Evolutionary conservation across 2,113 vertebrate species (phyloP).

Genomic region (Gadus chalcogrammus): DNA sequence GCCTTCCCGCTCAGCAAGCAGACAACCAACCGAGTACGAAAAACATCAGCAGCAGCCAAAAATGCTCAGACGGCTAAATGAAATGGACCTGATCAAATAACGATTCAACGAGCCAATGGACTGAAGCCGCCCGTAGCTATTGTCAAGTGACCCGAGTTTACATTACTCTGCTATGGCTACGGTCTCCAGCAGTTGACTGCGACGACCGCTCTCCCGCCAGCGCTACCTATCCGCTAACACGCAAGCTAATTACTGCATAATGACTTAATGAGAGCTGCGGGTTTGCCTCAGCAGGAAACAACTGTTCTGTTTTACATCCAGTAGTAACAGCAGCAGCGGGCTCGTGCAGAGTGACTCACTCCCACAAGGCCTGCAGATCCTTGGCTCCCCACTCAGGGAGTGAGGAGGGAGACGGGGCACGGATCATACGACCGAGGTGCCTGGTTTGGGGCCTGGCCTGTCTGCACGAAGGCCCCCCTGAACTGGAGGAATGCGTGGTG

Average conservation of each 20-base stretch:
- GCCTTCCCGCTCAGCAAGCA: no score
- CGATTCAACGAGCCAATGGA: slow-evolving; percentile 20
- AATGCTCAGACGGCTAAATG: no score
- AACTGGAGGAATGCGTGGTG: no score
- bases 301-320: slow-evolving; percentile 67
- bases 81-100: slow-evolving; percentile 37
- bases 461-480: no score
- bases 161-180: slow-evolving; percentile 13
- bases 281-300: slow-evolving; percentile 68
- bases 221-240: slow-evolving; percentile 58
- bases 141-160: slow-evolving; percentile 26
- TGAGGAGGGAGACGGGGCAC: slow-evolving; percentile 1
- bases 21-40: slow-evolving; percentile 13
- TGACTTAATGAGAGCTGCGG: slow-evolving; percentile 65
- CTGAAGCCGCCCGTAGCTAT: not conserved
- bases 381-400: slow-evolving; percentile 30
- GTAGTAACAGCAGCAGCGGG: slow-evolving; percentile 52
- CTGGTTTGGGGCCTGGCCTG: no score
- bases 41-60: not conserved
- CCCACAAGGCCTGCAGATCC: slow-evolving; percentile 27
- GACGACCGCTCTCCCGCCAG: slow-evolving; percentile 29
- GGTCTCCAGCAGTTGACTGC: slow-evolving; percentile 15
- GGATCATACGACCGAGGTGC: no score
- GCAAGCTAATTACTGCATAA: slow-evolving; percentile 62
- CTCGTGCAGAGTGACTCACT: slow-evolving; percentile 61